Base-by-base conservation (phyloP, 2,888 invertebrate species). In the Heteropelma amictum region DNA sequence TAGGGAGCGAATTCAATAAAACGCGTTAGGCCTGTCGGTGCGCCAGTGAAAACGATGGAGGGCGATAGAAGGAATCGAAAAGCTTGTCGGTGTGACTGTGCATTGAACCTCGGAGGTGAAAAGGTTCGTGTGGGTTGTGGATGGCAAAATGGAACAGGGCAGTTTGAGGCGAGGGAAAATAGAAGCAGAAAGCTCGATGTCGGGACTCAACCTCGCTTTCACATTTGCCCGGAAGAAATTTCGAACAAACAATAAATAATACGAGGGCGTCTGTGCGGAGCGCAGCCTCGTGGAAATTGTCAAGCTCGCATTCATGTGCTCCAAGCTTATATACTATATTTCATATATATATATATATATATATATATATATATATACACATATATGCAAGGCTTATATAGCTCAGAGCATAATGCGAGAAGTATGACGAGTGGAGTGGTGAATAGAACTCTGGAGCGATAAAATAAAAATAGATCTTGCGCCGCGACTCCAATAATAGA, bases 201-300 rank as follows among this genome's bases (percentile, higher is more conserved):
- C 76, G 63, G 19, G 53, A 68, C 45, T 73, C 64, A 71, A 65
- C 72, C 61, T 63, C 67, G 70, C 72, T 77, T 77, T 72, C 68
- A 71, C 23, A 53, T 70, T 61, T 47, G 51, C 58, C 64, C 42
- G 71, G 68, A 79, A 80, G 75, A 81, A 83, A 83, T 83, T 83
- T 81, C 78, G 76, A 75, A 63, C 72, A 76, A 78, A 83, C 79
- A 65, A 82, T 82, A 80, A 84, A 82, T 82, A 82, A 81, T 77
- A 78, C 63, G 69, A 64, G 23, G 71, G 67, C 40, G 40, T 51
- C 33, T 56, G 49, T 19, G 71, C 56, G 58, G 10, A 42, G 58
- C 40, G 71, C 71, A 71, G 63, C 64, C 54, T 64, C 47, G 65
- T 65, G 70, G 61, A 70, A 70, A 60, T 45, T 58, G 60, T 38